Conservation (phyloP, 2,113 vertebrate genomes). For the Bungarus multicinctus region DNA sequence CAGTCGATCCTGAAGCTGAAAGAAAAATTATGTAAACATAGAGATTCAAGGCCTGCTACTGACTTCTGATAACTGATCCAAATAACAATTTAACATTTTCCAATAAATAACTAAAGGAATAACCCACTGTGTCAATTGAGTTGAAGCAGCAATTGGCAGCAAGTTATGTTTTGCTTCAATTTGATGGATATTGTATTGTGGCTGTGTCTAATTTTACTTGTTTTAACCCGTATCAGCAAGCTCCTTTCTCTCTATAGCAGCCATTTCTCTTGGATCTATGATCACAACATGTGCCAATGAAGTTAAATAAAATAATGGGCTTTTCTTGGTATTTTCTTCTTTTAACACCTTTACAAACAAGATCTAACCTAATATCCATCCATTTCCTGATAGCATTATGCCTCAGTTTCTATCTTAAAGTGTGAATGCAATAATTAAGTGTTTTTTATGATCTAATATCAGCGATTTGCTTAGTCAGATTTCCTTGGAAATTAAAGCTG, state of each 20-base stretch:
- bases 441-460: conserved; percentile 20
- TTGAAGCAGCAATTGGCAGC: background rate
- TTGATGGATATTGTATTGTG: background rate
- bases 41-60: background rate
- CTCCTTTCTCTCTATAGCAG: background rate
- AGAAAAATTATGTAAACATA: background rate
- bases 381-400: background rate
- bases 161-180: background rate
- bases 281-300: background rate
- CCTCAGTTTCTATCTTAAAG: background rate
- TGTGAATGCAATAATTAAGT: background rate
- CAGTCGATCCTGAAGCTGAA: background rate
- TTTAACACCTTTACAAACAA: background rate
- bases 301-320: background rate
- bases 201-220: background rate
- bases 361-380: background rate
- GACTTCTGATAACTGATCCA: background rate
- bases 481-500: conserved; percentile 2
- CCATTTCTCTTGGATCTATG: background rate
- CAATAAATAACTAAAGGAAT: background rate
- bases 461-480: conserved; percentile 13
- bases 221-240: background rate
- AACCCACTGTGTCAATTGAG: background rate
- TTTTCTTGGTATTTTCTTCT: background rate
- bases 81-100: background rate